These are phyloP conservation scores for Coreius guichenoti DNA, from an alignment of 2,797 vertebrate genomes.

Conservation along the genomic window DNA sequence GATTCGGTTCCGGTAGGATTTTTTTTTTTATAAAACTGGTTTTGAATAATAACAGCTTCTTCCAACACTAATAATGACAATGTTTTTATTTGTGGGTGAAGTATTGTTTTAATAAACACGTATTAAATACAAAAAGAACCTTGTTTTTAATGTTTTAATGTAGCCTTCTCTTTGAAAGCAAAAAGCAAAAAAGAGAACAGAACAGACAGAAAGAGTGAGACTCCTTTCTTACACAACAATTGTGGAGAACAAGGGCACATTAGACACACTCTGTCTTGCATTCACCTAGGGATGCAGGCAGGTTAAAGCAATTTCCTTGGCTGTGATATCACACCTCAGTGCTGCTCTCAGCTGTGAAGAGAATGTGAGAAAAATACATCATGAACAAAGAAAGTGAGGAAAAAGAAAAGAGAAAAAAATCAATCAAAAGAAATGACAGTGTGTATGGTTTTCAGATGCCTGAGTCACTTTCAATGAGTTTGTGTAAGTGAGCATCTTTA, in stretches of 20 bases:
- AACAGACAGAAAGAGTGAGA: neutral
- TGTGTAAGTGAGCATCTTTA: slow-evolving; percentile 28
- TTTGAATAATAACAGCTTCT: neutral
- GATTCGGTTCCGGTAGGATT: too few relatives aligned
- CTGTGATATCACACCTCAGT: slow-evolving; percentile 39
- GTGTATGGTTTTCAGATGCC: neutral
- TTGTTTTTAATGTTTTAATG: neutral
- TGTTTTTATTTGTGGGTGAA: neutral
- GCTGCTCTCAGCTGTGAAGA: slow-evolving; percentile 25
- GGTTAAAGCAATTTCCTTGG: slow-evolving; percentile 30
- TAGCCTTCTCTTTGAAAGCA: neutral
- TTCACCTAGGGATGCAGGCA: slow-evolving; percentile 3
- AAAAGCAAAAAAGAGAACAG: neutral
- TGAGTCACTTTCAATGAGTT: slow-evolving; percentile 30
- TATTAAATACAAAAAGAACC: neutral
- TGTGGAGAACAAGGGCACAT: neutral
- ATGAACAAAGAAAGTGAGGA: slow-evolving; percentile 23
- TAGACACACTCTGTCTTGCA: neutral
- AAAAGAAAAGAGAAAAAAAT: slow-evolving; percentile 9
- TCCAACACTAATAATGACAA: neutral
- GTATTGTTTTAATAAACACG: neutral
- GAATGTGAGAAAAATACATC: slow-evolving; percentile 33
- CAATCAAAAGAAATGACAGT: slow-evolving; percentile 15
- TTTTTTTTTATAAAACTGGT: too few relatives aligned
- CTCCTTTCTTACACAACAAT: neutral